phyloP scores from a whole-genome alignment of 2,888 invertebrate species.

The Drosophila quinaria region DNA sequence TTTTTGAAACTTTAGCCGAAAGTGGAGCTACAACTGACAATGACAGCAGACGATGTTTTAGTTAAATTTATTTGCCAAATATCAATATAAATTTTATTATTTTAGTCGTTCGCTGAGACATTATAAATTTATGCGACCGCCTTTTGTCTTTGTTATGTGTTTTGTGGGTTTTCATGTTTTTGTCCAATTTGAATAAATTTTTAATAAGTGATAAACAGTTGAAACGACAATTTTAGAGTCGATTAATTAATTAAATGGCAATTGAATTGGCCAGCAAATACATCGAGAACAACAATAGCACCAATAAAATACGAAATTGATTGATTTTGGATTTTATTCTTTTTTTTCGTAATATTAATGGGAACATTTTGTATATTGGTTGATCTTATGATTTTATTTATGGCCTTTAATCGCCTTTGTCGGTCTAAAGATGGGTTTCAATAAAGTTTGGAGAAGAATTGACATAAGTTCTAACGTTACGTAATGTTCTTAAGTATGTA shows the following conservation, averaged over 20 bases:
- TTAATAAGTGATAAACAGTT: slow-evolving; percentile 74
- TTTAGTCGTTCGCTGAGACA: slow-evolving; percentile 31
- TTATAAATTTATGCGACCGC: slow-evolving; percentile 61
- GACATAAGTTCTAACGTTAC: neutral
- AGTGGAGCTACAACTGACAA: slow-evolving; percentile 36
- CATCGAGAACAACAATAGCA: slow-evolving; percentile 38
- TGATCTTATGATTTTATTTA: slow-evolving; percentile 33
- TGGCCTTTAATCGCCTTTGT: slow-evolving; percentile 11
- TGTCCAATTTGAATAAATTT: slow-evolving; percentile 68
- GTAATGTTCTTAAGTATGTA: too few relatives aligned
- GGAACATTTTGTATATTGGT: slow-evolving; percentile 53
- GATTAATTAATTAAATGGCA: slow-evolving; percentile 81
- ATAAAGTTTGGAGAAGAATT: neutral
- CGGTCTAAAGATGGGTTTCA: slow-evolving; percentile 4
- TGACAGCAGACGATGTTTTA: slow-evolving; percentile 61
- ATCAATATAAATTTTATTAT: slow-evolving; percentile 71
- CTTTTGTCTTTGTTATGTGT: slow-evolving; percentile 43
- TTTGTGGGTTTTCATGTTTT: slow-evolving; percentile 31
- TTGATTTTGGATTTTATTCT: slow-evolving; percentile 50
- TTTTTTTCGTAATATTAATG: slow-evolving; percentile 53
- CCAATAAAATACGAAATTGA: slow-evolving; percentile 68
- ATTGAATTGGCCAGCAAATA: slow-evolving; percentile 63
- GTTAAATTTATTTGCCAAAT: slow-evolving; percentile 74
- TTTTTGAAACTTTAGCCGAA: slow-evolving; percentile 39
- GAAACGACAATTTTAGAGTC: slow-evolving; percentile 74